Conservation (phyloP, 2,113 vertebrate genomes). For the Pipra filicauda region DNA sequence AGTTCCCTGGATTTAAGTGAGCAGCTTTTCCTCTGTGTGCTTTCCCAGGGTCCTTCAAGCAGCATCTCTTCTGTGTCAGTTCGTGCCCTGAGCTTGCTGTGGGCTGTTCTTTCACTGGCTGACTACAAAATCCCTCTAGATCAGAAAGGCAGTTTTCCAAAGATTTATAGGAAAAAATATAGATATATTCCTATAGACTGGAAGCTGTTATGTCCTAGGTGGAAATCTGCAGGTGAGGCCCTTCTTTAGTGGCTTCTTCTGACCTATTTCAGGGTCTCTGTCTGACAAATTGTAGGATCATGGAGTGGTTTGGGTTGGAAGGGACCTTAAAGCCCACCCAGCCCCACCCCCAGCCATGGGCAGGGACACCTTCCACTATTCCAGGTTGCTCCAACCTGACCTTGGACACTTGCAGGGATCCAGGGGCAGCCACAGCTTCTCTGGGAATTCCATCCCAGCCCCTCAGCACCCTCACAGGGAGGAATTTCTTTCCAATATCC, state of each 20-base stretch:
- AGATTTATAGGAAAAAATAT: not conserved
- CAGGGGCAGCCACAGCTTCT: not conserved
- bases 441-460: not conserved
- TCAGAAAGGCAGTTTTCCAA: not conserved
- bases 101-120: not conserved
- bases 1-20: not conserved
- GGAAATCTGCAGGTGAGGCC: not conserved
- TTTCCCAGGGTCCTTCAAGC: not conserved
- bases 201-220: not conserved
- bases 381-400: fast-evolving
- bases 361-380: not conserved
- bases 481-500: not conserved
- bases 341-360: not conserved
- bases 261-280: not conserved
- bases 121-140: not conserved
- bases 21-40: not conserved
- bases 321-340: not conserved
- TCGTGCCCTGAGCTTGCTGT: not conserved
- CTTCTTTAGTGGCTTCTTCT: not conserved
- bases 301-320: not conserved
- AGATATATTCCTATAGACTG: not conserved
- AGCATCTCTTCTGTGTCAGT: not conserved
- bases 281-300: not conserved
- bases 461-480: not conserved
- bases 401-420: not conserved